Percentiles rank a stretch among this genome's conserved stretches.
Conservation (phyloP, 2,888 invertebrate genomes). For the Ditula angustiorana region DNA sequence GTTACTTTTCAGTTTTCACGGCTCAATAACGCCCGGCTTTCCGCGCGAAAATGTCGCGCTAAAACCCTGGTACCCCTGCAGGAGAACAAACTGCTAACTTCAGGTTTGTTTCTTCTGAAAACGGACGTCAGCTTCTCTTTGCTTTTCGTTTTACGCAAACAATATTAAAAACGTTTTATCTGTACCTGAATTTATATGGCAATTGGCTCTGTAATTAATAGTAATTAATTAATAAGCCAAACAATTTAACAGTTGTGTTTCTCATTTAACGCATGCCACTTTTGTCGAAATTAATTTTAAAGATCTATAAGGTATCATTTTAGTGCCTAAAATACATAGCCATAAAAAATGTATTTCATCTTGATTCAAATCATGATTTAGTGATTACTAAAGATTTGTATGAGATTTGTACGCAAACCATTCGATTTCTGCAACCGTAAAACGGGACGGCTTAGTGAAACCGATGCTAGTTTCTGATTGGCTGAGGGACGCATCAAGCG, state of each 20-base stretch:
- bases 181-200: too few relatives aligned
- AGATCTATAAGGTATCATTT: too few relatives aligned
- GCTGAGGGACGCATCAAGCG: constrained; percentile 51
- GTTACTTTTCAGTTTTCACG: constrained; percentile 80
- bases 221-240: too few relatives aligned
- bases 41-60: constrained; percentile 86
- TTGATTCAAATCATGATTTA: too few relatives aligned
- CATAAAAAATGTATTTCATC: too few relatives aligned
- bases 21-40: constrained; percentile 85
- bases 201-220: too few relatives aligned
- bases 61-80: constrained; percentile 72
- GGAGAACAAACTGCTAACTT: constrained; percentile 70
- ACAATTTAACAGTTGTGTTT: too few relatives aligned
- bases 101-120: constrained; percentile 83
- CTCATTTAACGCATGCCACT: too few relatives aligned
- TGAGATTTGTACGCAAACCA: background rate
- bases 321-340: too few relatives aligned
- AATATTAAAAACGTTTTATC: too few relatives aligned
- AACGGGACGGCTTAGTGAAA: constrained; percentile 53
- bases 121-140: constrained; percentile 62
- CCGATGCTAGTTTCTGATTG: constrained; percentile 63
- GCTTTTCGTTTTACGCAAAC: constrained; percentile 57
- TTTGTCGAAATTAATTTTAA: too few relatives aligned
- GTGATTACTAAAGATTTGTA: too few relatives aligned
- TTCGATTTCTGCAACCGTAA: constrained; percentile 36